Evolutionary conservation across 1,140 invertebrate species (phyloP), one percentile per base, ranked within the genome.

Genomic region (Charaxes varanes): DNA sequence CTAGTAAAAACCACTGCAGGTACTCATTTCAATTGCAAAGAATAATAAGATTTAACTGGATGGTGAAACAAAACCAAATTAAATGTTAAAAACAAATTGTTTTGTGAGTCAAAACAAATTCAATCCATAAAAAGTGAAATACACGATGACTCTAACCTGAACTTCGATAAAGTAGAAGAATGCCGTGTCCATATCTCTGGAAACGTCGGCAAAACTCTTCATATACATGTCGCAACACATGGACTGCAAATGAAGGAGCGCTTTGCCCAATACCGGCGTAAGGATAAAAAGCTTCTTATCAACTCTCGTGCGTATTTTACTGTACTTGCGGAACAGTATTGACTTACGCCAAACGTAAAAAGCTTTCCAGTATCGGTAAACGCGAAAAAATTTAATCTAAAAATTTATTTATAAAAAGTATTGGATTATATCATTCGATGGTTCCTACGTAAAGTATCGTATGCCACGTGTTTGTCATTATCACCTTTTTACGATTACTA

Each of bases 271-370:
- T 1, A 89, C 87, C n/a, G 87, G 86, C 53, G 94, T 92, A 0
- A 90, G 87, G 41, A 91, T 88, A 47, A 94, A 94, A 2, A 94
- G 74, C 64, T 91, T 88, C 17, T 90, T 86, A 7, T 87, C 78
- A 0, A 96, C 60, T 41, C 80, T 76, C 23, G 84, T 87, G 7
- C 86, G 87, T 0, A 89, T 88, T 4, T 76, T 67, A 22, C 66
- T 84, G 27, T 90, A 87, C 70, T 94, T 95, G 19, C 87, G 86
- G 47, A 87, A 89, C 13, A 88, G 78, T 8, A 95, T 87, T n/a
- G 89, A 90, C 60, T 92, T 92, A 21, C 87, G 84, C 94, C 94
- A 95, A 0, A 91, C 86, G 55, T 90, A 92, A 68, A 95, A 94
- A 0, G 91, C 89, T 73, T 94, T 95, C 93, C 93, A 95, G 31